Base-by-base conservation (phyloP, 1,140 invertebrate genomes). In the Apocrypta bakeri region DNA sequence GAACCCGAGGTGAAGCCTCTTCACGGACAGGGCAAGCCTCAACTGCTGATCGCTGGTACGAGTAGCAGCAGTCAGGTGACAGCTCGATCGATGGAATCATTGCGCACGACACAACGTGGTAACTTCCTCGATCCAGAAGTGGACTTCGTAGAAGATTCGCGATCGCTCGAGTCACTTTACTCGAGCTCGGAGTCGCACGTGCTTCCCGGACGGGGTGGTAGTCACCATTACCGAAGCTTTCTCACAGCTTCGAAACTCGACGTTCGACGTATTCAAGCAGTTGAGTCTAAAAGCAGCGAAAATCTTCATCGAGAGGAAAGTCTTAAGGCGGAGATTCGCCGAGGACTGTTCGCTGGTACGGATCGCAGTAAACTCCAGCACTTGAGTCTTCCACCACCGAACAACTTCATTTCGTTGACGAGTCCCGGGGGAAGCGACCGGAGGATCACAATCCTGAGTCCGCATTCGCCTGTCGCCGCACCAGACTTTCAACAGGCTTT, bases 361-460 rank as follows among this genome's bases (percentile, higher is more conserved):
- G 94, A 95, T 79, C 90, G 94, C 1, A 92, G 91, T 66, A 88
- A 93, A 12, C 93, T 95, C 1, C 94, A 95, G 77, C 94, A 96
- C 85, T 90, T 96, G 8, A 95, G 95, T 84, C 89, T 96, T 25
- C 94, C 94, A 0, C 95, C 95, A 0, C 94, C 95, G 0, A 92
- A 93, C 37, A 93, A 93, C 31, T 91, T 94, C 80, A 93, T 88
- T 85, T 93, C 85, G 66, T 87, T 87, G 86, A 93, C 91, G 71
- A 93, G 87, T 88, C 91, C 90, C 42, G 93, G 86, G 82, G 93
- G 90, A 84, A 94, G 93, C 37, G 94, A 94, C 77, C 87, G 94
- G 24, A 93, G 92, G 64, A 92, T 96, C 31, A 96, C 95, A 8
- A 96, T 96, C 68, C 90, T 96, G 61, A 96, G 95, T 66, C 95